Evolutionary conservation across 1,140 invertebrate genomes (phyloP), one percentile per base, ranked within the genome.

Genomic region (Scaptomyza graminum): DNA sequence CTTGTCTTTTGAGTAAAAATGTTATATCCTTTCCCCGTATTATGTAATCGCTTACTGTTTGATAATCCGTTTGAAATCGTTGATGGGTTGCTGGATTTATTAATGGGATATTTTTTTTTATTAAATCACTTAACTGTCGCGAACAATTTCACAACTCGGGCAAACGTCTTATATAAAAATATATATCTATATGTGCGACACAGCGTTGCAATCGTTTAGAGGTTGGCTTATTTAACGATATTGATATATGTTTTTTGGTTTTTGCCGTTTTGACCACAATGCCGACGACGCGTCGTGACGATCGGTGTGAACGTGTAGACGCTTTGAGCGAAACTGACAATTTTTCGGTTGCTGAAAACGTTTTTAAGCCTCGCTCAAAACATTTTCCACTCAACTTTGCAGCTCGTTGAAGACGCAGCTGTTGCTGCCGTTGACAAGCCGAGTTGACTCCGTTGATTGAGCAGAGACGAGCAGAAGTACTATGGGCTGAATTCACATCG

Each of bases 291-390:
- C 18, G 18, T 22, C 18, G 18, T 1, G 1, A 22, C 55, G 18
- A 25, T 56, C 75, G 87, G 73, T 90, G 88, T 90, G 75, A 83
- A 84, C 80, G 83, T 78, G 77, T 62, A 64, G 65, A 87, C 79
- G 88, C 77, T 81, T 84, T 87, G 74, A 81, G 88, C 79, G 83
- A 76, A 90, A 90, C 88, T 90, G 80, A 54, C 70, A 43, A 62
- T 79, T 79, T 88, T 90, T 66, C 60, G 80, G 56, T 70, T 64
- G 61, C 74, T 90, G 88, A 90, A 90, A 88, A 81, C 75, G 74
- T 90, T 88, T 90, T 90, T 90, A 90, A 90, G 76, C 79, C 84
- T 41, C 79, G 83, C 71, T 81, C 78, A 70, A 41, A 39, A 39
- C 44, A 37, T 57, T 87, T 34, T 66, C 37, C 66, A 71, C 73